Evolutionary conservation across 2,113 vertebrate genomes (phyloP).

Genomic region (Aramus guarauna): DNA sequence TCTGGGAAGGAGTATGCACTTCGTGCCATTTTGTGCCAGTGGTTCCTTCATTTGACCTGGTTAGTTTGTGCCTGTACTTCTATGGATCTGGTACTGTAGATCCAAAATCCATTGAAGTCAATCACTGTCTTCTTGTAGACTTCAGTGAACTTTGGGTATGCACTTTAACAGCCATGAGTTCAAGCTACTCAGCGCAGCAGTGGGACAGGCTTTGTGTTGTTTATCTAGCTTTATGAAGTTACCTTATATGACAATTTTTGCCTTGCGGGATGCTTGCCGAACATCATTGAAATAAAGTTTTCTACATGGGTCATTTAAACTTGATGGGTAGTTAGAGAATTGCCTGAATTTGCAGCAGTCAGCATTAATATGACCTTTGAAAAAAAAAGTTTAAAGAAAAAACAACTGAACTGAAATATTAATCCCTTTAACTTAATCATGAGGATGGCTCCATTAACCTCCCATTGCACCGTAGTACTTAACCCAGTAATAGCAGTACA

Average conservation of each 20-base stretch:
- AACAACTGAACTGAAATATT: slow-evolving; percentile 39
- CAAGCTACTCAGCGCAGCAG: not conserved
- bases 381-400: slow-evolving; percentile 18
- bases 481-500: not conserved
- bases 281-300: not conserved
- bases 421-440: slow-evolving; percentile 37
- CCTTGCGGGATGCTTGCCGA: not conserved
- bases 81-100: not conserved
- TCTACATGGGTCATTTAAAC: not conserved
- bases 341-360: not conserved
- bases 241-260: not conserved
- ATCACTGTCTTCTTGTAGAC: not conserved
- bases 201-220: not conserved
- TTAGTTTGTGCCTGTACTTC: not conserved
- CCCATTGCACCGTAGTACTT: not conserved
- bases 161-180: not conserved
- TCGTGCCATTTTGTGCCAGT: not conserved
- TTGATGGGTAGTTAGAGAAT: not conserved
- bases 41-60: not conserved
- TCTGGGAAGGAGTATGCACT: not conserved
- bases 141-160: not conserved
- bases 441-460: not conserved
- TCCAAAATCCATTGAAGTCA: not conserved
- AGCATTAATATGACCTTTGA: not conserved
- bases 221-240: not conserved